Evolutionary conservation across 2,113 vertebrate species (phyloP).

Genomic region (Psettodes erumei): DNA sequence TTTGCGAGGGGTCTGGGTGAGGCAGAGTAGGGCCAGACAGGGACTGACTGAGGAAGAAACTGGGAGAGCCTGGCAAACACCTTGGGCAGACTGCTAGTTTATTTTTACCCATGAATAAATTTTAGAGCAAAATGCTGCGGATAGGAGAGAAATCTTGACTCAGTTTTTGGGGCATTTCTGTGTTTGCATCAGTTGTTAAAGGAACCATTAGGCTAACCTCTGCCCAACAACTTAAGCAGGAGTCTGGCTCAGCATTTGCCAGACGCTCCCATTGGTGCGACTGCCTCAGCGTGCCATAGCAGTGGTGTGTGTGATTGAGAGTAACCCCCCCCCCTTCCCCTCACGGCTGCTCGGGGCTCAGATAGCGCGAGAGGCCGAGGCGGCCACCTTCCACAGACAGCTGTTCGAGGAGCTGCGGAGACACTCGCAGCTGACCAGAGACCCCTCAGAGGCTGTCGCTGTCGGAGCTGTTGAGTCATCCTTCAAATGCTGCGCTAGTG

Average conservation of each 20-base stretch:
- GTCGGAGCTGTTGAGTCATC: slow-evolving; percentile 96
- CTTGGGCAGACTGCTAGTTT: slow-evolving; percentile 28
- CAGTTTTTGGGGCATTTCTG: not conserved
- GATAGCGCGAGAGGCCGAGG: slow-evolving; percentile 99
- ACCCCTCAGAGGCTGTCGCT: slow-evolving; percentile 94
- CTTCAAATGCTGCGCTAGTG: slow-evolving; percentile 97
- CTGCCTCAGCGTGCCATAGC: slow-evolving; percentile 14
- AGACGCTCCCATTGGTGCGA: slow-evolving; percentile 51
- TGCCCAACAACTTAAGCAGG: slow-evolving; percentile 3
- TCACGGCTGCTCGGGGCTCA: slow-evolving; percentile 71
- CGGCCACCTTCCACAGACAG: slow-evolving; percentile 96
- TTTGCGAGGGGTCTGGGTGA: slow-evolving; percentile 10
- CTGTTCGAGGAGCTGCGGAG: slow-evolving; percentile 97
- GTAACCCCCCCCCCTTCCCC: slow-evolving; percentile 69
- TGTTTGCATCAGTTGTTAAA: not conserved
- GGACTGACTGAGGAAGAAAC: slow-evolving; percentile 28
- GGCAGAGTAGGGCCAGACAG: slow-evolving; percentile 79
- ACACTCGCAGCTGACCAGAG: slow-evolving; percentile 89
- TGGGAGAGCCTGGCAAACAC: slow-evolving; percentile 53
- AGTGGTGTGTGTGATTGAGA: slow-evolving; percentile 55
- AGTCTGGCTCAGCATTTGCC: slow-evolving; percentile 46
- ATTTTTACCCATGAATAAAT: not conserved
- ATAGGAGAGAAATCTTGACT: not conserved
- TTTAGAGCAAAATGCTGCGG: not conserved
- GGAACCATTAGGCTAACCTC: not conserved